These are phyloP conservation scores for Tuta absoluta DNA, from an alignment of 2,888 invertebrate genomes.

Conservation along the genomic window DNA sequence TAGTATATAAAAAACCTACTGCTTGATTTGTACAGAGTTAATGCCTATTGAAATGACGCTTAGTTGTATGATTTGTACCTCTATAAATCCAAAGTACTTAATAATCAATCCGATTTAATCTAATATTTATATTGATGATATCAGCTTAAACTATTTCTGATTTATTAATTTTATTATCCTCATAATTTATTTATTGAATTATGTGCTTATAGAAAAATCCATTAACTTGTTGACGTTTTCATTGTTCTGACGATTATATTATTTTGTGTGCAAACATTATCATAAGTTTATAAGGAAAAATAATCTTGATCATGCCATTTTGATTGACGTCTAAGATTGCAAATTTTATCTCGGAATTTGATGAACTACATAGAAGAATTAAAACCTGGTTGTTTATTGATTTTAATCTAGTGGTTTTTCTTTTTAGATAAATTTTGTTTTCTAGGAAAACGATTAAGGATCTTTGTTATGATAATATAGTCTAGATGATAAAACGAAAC, in stretches of 20 bases:
- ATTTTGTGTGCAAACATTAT: not conserved
- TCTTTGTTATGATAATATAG: not conserved
- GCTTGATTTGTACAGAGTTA: no score
- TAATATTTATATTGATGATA: no score
- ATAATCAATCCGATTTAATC: no score
- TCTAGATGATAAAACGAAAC: no score
- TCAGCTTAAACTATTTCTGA: no score
- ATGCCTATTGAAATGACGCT: no score
- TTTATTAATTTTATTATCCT: no score
- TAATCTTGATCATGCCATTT: not conserved
- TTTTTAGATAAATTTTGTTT: not conserved
- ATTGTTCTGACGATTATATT: not conserved
- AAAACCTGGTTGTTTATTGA: not conserved
- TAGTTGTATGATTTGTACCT: no score
- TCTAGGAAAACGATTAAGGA: not conserved
- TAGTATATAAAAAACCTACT: no score
- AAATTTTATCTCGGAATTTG: slow-evolving; percentile 13
- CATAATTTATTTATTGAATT: not conserved
- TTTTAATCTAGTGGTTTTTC: not conserved
- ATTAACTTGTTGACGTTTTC: not conserved
- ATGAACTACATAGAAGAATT: not conserved
- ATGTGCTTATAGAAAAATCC: no score
- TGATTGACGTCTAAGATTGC: slow-evolving; percentile 1
- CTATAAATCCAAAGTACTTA: no score
- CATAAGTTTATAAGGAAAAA: not conserved